phyloP scores from a whole-genome alignment of 2,888 invertebrate species.

The Leucophora obtusa region DNA sequence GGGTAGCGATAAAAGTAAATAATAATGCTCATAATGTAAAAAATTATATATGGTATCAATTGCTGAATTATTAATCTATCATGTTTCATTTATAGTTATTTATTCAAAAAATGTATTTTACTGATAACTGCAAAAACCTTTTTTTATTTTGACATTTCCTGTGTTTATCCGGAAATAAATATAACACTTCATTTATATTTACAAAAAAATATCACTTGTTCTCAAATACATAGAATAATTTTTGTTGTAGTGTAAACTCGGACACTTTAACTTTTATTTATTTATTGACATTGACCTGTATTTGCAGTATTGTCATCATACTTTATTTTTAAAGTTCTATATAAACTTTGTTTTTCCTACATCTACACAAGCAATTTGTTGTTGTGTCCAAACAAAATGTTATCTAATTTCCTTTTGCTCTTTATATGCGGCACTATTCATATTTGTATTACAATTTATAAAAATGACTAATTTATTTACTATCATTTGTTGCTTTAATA shows the following conservation, averaged over 20 bases:
- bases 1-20: too few relatives aligned
- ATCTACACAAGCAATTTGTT: background rate
- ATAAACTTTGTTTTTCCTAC: slow-evolving; percentile 1
- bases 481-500: slow-evolving; percentile 42
- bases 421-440: slow-evolving; percentile 21
- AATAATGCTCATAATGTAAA: too few relatives aligned
- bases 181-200: slow-evolving; percentile 28
- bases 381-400: slow-evolving; percentile 28
- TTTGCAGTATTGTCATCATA: slow-evolving; percentile 41
- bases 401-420: slow-evolving; percentile 50
- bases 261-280: slow-evolving; percentile 16
- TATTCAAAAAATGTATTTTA: background rate
- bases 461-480: slow-evolving; percentile 55
- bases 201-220: slow-evolving; percentile 26
- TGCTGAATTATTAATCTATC: too few relatives aligned
- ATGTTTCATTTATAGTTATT: too few relatives aligned
- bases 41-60: too few relatives aligned
- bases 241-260: background rate
- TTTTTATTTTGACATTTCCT: slow-evolving; percentile 46
- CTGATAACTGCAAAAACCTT: slow-evolving; percentile 50
- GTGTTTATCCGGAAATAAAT: slow-evolving; percentile 54
- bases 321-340: slow-evolving; percentile 24
- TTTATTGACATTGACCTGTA: slow-evolving; percentile 56
- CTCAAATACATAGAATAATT: slow-evolving; percentile 14
- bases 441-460: slow-evolving; percentile 17